Evolutionary conservation across 2,797 vertebrate genomes (phyloP), one percentile per base, ranked within the genome.

Genomic region (Chlorospingus flavigularis): DNA sequence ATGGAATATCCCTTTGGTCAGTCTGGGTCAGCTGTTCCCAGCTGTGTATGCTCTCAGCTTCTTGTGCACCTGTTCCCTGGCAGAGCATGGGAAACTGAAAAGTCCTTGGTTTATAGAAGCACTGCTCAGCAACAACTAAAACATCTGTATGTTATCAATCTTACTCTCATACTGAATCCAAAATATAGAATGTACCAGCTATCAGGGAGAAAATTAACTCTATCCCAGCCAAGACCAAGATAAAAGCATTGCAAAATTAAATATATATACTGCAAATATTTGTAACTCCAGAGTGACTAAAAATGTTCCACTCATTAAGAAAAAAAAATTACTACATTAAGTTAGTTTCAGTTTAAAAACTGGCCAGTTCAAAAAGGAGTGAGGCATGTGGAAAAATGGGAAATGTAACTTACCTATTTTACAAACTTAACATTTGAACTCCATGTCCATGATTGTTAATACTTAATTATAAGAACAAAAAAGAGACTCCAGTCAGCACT

Each of bases 381-480:
- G 18, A 70, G 73, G 9, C 33, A 87, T 15, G 17, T 30, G 15
- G 28, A 75, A 95, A 95, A 92, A 68, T 2, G 33, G 18, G 35
- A 85, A 82, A 77, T 48, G 33, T 4, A 73, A 79, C 26, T 70
- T 51, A 54, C 1, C 14, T 61, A 51, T 47, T 89, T 72, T 72
- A 74, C 17, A 58, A 54, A 83, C 35, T 48, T 84, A 83, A 51
- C 6, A 45, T 16, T 81, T 19, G 12, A 91, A 55, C 47, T 73
- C 35, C 20, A 9, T 55, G 73, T 35, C 50, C 11, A 11, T 45
- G 58, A 48, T 21, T 48, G 26, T 65, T 86, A 80, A 74, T 33
- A 68, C 33, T 74, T 88, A 60, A 82, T 71, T 75, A 9, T 17
- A 92, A 45, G 40, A 78, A 80, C 61, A 71, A 78, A 86, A 86